phyloP scores from a whole-genome alignment of 2,797 vertebrate genomes.

The Chloroceryle amazona region DNA sequence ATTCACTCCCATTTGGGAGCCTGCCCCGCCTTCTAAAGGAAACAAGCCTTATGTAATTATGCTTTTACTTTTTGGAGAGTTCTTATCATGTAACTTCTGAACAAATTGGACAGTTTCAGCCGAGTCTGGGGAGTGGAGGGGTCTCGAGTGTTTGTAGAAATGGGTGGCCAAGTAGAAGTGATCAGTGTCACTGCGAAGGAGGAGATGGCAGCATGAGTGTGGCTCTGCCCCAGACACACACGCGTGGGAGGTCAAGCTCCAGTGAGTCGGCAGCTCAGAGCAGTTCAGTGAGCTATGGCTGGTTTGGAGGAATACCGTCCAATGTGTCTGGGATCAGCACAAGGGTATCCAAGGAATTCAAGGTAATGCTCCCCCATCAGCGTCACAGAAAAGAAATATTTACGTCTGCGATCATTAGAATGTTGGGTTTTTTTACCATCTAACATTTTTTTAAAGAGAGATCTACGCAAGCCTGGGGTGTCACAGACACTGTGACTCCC shows the following conservation, averaged over 20 bases:
- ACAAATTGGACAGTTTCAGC: not conserved
- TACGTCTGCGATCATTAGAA: not conserved
- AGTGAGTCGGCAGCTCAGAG: not conserved
- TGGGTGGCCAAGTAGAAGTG: not conserved
- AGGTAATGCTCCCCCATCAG: not conserved
- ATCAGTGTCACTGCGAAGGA: not conserved
- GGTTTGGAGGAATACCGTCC: not conserved
- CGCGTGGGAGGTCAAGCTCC: fast-evolving
- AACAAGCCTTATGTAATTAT: not conserved
- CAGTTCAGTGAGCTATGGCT: not conserved
- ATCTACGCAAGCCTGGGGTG: not conserved
- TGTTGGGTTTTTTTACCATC: not conserved
- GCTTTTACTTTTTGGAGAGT: constrained; percentile 13
- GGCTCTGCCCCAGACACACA: not conserved
- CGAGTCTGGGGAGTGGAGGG: not conserved
- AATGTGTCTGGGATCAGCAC: not conserved
- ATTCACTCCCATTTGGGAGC: not conserved
- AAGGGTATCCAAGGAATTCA: not conserved
- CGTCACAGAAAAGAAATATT: constrained; percentile 14
- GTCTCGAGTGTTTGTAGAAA: not conserved
- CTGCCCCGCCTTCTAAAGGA: not conserved
- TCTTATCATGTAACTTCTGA: not conserved
- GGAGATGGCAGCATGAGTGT: not conserved
- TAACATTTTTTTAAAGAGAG: not conserved
- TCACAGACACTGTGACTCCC: not conserved